These are phyloP conservation scores for Epizoanthus illoricatus DNA, from an alignment of 92 coral and sea anemone species.

Conservation along the genomic window DNA sequence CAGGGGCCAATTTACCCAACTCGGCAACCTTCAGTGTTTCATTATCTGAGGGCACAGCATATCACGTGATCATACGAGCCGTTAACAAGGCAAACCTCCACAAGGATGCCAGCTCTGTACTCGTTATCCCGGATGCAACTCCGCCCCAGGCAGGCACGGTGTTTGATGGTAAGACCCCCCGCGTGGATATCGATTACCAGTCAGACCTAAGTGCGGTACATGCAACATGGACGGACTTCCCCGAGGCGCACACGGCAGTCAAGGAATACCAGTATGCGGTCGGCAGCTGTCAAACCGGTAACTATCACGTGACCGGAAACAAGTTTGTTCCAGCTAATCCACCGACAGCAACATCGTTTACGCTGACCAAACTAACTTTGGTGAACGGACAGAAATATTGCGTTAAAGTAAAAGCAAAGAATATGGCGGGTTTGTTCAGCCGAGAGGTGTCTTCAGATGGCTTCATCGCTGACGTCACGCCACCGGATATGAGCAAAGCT, in stretches of 20 bases:
- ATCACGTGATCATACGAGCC: slow-evolving; percentile 76
- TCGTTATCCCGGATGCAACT: slow-evolving; percentile 68
- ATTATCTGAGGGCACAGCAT: slow-evolving; percentile 65
- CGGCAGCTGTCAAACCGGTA: slow-evolving; percentile 78
- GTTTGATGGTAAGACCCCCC: slow-evolving; percentile 66
- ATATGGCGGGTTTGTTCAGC: slow-evolving; percentile 79
- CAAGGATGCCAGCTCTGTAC: slow-evolving; percentile 68
- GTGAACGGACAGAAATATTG: slow-evolving; percentile 90
- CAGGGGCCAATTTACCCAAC: slow-evolving; percentile 70
- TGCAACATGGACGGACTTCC: slow-evolving; percentile 80
- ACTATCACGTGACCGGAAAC: slow-evolving; percentile 86
- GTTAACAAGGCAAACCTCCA: slow-evolving; percentile 74
- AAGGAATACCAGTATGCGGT: slow-evolving; percentile 79
- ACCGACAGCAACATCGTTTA: slow-evolving; percentile 59
- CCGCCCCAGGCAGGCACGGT: slow-evolving; percentile 75
- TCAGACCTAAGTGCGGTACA: slow-evolving; percentile 49
- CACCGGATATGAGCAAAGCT: slow-evolving; percentile 71
- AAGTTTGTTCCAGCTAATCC: slow-evolving; percentile 62
- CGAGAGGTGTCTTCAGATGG: slow-evolving; percentile 83
- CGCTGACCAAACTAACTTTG: slow-evolving; percentile 53
- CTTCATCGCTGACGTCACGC: slow-evolving; percentile 70
- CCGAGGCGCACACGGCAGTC: slow-evolving; percentile 62
- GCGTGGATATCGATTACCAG: slow-evolving; percentile 73
- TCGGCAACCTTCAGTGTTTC: slow-evolving; percentile 68
- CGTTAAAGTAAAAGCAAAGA: slow-evolving; percentile 80